These are phyloP conservation scores for Charanyca ferruginea DNA, from an alignment of 2,888 invertebrate genomes.

Conservation along the genomic window DNA sequence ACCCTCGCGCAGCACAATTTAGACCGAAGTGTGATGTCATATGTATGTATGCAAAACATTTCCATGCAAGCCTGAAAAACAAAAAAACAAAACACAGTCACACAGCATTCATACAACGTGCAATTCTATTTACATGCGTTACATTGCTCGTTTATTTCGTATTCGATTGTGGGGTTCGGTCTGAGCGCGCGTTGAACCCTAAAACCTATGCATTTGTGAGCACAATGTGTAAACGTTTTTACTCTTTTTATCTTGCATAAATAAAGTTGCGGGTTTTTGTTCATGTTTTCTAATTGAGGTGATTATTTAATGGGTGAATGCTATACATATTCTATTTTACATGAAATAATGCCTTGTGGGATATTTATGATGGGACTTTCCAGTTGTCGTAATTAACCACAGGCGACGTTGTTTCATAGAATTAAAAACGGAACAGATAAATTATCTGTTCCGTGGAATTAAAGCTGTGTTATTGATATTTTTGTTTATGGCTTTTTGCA, in stretches of 20 bases:
- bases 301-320: slow-evolving; percentile 39
- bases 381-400: slow-evolving; percentile 11
- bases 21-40: slow-evolving; percentile 44
- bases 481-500: background rate
- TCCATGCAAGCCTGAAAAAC: slow-evolving; percentile 40
- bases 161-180: slow-evolving; percentile 51
- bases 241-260: slow-evolving; percentile 59
- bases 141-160: slow-evolving; percentile 54
- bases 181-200: slow-evolving; percentile 54
- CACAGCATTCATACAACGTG: slow-evolving; percentile 50
- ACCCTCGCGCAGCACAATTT: slow-evolving; percentile 18
- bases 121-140: slow-evolving; percentile 54
- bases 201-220: slow-evolving; percentile 67
- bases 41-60: slow-evolving; percentile 49
- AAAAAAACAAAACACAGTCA: slow-evolving; percentile 34
- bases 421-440: too few species aligned
- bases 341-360: slow-evolving; percentile 17
- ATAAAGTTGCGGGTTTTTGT: slow-evolving; percentile 53
- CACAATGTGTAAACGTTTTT: slow-evolving; percentile 61
- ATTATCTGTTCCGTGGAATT: slow-evolving; percentile 3
- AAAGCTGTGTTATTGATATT: background rate
- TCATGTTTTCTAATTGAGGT: slow-evolving; percentile 52
- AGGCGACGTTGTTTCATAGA: slow-evolving; percentile 16
- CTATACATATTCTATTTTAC: slow-evolving; percentile 34
- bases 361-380: slow-evolving; percentile 27